Conservation (phyloP, 2,113 vertebrate genomes). For the Bufo gargarizans region DNA sequence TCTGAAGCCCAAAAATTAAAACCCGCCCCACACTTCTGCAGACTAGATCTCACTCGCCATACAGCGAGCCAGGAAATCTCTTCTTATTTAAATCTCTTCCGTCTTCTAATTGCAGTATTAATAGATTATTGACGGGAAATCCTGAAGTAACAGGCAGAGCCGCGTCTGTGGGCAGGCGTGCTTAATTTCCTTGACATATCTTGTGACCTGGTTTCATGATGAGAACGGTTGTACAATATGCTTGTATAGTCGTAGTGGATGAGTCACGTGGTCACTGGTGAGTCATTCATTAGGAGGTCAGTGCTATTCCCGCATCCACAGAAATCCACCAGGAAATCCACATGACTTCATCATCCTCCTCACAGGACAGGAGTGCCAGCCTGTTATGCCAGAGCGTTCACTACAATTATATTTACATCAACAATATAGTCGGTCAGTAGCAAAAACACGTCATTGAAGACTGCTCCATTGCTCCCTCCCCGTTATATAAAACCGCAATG, state of each 20-base stretch:
- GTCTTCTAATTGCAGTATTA: constrained; percentile 14
- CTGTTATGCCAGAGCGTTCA: too few species aligned
- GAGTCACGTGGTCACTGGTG: not conserved
- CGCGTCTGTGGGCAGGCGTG: not conserved
- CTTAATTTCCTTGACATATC: constrained; percentile 1
- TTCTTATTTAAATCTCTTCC: not conserved
- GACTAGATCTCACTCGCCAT: not conserved
- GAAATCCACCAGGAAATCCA: not conserved
- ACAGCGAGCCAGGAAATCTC: not conserved
- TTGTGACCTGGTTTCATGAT: not conserved
- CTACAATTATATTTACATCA: too few species aligned
- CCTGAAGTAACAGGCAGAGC: not conserved
- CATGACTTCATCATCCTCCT: not conserved
- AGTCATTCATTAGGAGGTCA: constrained; percentile 3
- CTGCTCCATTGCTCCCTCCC: too few species aligned
- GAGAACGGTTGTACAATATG: not conserved
- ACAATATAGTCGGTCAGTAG: too few species aligned
- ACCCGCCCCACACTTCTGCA: not conserved
- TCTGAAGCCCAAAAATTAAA: too few species aligned
- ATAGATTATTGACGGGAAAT: constrained; percentile 17
- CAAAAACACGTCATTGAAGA: too few species aligned
- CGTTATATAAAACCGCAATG: not conserved
- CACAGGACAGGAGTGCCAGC: not conserved
- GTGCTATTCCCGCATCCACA: not conserved
- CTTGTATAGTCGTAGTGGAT: not conserved